Evolutionary conservation across 2,888 invertebrate species (phyloP).

Genomic region (Agrochola litura): DNA sequence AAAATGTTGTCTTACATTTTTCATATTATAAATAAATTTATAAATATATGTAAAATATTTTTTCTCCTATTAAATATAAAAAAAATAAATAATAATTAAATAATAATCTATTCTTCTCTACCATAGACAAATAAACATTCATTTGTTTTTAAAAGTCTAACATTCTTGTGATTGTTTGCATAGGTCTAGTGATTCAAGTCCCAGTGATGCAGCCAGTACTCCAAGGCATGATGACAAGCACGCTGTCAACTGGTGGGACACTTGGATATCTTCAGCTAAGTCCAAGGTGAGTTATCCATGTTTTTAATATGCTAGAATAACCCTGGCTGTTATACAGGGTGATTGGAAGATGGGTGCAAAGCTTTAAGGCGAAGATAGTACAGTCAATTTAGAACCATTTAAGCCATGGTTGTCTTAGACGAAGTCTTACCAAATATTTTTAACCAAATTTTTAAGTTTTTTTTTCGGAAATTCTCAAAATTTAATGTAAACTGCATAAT

Average conservation of each 20-base stretch:
- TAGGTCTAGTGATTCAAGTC: slow-evolving; percentile 78
- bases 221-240: slow-evolving; percentile 76
- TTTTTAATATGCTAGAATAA: background rate
- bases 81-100: too few species aligned
- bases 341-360: too few species aligned
- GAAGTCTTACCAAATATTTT: too few species aligned
- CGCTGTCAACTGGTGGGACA: slow-evolving; percentile 90
- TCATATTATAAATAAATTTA: too few species aligned
- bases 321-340: background rate
- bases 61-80: background rate
- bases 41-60: too few species aligned
- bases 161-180: background rate
- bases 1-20: too few species aligned
- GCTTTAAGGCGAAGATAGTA: too few species aligned
- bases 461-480: too few species aligned
- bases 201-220: slow-evolving; percentile 74
- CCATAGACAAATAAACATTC: background rate
- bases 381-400: too few species aligned
- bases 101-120: background rate
- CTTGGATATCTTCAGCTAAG: slow-evolving; percentile 91
- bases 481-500: too few species aligned
- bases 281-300: slow-evolving; percentile 84
- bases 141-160: background rate
- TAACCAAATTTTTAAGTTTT: too few species aligned
- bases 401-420: too few species aligned